Percentiles rank a stretch among this genome's conserved stretches.
These are phyloP conservation scores for Ophthalmolycus amberensis DNA, from an alignment of 2,113 vertebrate species.

Conservation along the genomic window DNA sequence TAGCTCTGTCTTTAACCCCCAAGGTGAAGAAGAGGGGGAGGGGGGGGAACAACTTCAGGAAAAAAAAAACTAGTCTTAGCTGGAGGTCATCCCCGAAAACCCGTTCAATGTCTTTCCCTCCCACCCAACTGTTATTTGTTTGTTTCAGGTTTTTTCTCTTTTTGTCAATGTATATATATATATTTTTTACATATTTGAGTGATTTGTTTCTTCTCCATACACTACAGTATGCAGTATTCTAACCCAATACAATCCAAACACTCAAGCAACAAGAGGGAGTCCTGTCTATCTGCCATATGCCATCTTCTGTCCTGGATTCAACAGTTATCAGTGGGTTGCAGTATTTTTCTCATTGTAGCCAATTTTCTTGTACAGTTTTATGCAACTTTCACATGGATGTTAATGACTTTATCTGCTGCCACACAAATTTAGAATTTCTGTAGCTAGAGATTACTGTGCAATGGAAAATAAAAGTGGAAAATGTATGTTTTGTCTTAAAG, in stretches of 20 bases:
- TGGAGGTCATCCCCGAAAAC: conserved; percentile 58
- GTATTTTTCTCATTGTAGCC: conserved; percentile 86
- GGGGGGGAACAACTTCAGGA: conserved; percentile 54
- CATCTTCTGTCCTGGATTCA: conserved; percentile 81
- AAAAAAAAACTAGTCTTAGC: conserved; percentile 55
- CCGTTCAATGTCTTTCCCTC: conserved; percentile 40
- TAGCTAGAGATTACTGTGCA: conserved; percentile 88
- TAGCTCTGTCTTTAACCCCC: conserved; percentile 48
- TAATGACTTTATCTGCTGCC: conserved; percentile 86
- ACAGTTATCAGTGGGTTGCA: conserved; percentile 83
- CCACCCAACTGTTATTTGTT: conserved; percentile 50
- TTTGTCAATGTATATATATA: conserved; percentile 42
- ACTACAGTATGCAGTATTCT: conserved; percentile 76
- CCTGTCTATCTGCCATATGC: conserved; percentile 68
- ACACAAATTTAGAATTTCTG: conserved; percentile 86
- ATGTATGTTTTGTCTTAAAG: conserved; percentile 49
- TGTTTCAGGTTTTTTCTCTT: conserved; percentile 7
- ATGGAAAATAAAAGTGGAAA: conserved; percentile 84
- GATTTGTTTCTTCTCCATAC: conserved; percentile 66
- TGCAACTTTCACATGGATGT: conserved; percentile 86
- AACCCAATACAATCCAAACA: conserved; percentile 63
- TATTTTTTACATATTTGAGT: conserved; percentile 40
- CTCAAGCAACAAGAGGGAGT: conserved; percentile 76
- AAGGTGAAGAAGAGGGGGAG: conserved; percentile 10
- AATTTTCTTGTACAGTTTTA: conserved; percentile 86